These are phyloP conservation scores for Rhinophrynus dorsalis DNA, from an alignment of 2,797 vertebrate species.

Conservation along the genomic window DNA sequence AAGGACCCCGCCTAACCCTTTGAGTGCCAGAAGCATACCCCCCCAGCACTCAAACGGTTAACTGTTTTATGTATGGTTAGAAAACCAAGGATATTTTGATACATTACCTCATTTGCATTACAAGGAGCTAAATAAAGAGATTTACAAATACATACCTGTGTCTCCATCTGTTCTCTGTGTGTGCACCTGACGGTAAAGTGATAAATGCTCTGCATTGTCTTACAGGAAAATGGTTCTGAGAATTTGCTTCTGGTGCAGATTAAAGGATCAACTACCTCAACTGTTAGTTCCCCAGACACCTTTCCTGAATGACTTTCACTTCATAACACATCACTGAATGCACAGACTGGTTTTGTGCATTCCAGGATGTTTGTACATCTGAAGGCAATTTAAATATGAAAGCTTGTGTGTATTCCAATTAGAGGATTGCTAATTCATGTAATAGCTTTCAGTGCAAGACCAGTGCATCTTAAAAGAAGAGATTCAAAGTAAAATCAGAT, in stretches of 20 bases:
- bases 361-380: background rate
- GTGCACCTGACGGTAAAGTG: background rate
- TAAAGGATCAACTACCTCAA: too few species aligned
- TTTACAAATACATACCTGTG: background rate
- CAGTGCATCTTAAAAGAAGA: background rate
- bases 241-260: too few species aligned
- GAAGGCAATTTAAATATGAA: background rate
- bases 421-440: background rate
- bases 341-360: background rate
- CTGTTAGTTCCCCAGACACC: background rate
- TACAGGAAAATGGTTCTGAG: background rate
- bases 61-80: too few species aligned
- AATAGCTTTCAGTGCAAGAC: background rate
- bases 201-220: background rate
- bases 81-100: too few species aligned
- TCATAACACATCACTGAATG: background rate
- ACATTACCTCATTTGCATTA: too few species aligned
- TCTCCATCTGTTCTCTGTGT: background rate
- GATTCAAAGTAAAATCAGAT: too few species aligned
- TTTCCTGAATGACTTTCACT: background rate
- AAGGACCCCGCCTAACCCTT: too few species aligned
- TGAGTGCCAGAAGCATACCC: too few species aligned
- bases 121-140: too few species aligned
- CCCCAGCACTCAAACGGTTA: too few species aligned
- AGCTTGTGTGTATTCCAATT: background rate